phyloP scores from a whole-genome alignment of 35 echinoderm and acorn worm genomes.

The Ophioderma brevispina region DNA sequence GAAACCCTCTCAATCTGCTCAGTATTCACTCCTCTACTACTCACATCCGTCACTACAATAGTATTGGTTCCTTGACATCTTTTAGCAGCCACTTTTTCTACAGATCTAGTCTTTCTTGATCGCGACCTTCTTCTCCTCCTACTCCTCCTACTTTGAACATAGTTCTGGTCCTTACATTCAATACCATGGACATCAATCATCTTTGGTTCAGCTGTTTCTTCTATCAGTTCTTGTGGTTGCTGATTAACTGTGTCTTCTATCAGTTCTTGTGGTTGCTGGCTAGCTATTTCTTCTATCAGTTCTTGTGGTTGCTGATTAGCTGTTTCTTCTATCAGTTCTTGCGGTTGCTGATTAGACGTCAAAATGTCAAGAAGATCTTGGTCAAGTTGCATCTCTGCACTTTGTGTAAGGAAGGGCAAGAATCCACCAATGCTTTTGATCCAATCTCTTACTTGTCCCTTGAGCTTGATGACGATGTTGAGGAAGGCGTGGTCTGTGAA shows the following conservation, averaged over 20 bases:
- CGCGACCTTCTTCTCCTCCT: not conserved
- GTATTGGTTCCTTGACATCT: not conserved
- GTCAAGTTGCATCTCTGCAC: not conserved
- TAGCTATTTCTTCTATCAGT: too few species aligned
- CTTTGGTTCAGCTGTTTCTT: too few species aligned
- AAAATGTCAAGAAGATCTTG: not conserved
- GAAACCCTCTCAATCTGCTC: not conserved
- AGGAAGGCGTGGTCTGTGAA: not conserved
- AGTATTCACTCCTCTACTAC: not conserved
- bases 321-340: too few species aligned
- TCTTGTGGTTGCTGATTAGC: too few species aligned
- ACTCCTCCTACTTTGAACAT: not conserved
- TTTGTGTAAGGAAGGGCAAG: not conserved
- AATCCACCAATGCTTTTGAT: not conserved
- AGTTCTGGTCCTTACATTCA: too few species aligned
- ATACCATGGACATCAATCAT: too few species aligned
- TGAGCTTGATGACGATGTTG: not conserved
- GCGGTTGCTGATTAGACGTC: too few species aligned
- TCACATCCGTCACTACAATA: not conserved
- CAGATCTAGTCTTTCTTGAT: too few species aligned
- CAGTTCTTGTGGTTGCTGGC: too few species aligned
- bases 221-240: too few species aligned
- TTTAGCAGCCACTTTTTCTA: too few species aligned
- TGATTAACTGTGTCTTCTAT: too few species aligned
- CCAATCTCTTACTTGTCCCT: not conserved